Conservation (phyloP, 2,888 invertebrate species). For the Hyposoter dolosus region DNA sequence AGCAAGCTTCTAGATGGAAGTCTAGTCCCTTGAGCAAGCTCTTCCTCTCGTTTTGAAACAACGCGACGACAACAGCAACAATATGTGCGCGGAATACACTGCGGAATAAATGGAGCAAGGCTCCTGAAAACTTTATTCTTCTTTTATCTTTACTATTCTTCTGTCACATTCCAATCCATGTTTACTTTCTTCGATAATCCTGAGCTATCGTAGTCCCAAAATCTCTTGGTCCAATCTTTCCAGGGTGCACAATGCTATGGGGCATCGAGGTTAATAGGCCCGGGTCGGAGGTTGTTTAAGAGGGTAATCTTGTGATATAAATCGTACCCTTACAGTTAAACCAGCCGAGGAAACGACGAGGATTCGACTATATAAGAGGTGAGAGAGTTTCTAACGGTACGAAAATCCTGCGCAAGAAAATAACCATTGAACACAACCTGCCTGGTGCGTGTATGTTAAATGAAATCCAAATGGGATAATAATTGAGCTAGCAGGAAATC, state of each 20-base stretch:
- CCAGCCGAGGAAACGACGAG: not conserved
- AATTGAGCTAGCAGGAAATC: constrained; percentile 8
- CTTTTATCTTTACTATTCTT: constrained; percentile 26
- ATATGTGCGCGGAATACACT: not conserved
- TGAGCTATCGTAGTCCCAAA: constrained; percentile 13
- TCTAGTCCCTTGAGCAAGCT: constrained; percentile 37
- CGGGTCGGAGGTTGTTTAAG: not conserved
- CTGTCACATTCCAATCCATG: constrained; percentile 31
- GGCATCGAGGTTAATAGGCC: not conserved
- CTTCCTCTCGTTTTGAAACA: constrained; percentile 8
- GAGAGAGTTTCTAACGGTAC: not conserved
- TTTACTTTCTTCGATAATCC: constrained; percentile 43
- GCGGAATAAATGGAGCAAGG: constrained; percentile 1
- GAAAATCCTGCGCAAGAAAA: not conserved
- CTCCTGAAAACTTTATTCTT: constrained; percentile 45
- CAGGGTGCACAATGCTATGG: not conserved
- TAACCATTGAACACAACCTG: not conserved
- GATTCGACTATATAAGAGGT: not conserved
- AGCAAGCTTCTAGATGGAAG: constrained; percentile 36
- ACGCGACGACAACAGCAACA: constrained; percentile 40
- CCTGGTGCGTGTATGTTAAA: not conserved
- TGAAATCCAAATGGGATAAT: not conserved
- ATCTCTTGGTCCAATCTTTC: not conserved
- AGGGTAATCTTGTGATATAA: constrained; percentile 2
- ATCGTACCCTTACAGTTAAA: not conserved